A percentile compares a stretch with the other conserved stretches of the same genome.
phyloP scores from a whole-genome alignment of 1,140 invertebrate genomes.

The Drosophila elegans region DNA sequence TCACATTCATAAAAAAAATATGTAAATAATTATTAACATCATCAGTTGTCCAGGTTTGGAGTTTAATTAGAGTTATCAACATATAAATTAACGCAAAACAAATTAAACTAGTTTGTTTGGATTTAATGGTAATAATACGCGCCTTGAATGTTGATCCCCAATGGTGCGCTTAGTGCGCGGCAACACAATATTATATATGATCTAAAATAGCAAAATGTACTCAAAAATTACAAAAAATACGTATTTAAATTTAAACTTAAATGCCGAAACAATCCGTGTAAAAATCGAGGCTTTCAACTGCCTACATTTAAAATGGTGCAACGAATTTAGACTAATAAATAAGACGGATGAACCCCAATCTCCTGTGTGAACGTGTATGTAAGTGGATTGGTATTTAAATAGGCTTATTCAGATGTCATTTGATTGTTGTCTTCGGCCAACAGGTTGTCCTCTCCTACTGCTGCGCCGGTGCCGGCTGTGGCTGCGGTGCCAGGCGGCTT shows the following conservation, averaged over 20 bases:
- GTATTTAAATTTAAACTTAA: slow-evolving; percentile 28
- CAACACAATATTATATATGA: slow-evolving; percentile 3
- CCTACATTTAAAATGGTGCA: slow-evolving; percentile 10
- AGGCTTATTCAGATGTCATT: slow-evolving; percentile 44
- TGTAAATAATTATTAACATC: slow-evolving; percentile 40
- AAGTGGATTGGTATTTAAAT: slow-evolving; percentile 23
- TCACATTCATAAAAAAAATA: slow-evolving; percentile 62
- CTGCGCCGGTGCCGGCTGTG: slow-evolving; percentile 67
- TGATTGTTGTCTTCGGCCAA: slow-evolving; percentile 28
- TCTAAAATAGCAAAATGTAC: slow-evolving; percentile 5
- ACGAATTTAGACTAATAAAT: slow-evolving; percentile 28
- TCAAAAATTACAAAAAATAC: slow-evolving; percentile 18
- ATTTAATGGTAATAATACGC: slow-evolving; percentile 64
- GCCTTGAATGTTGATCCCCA: slow-evolving; percentile 8
- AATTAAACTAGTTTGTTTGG: slow-evolving; percentile 40
- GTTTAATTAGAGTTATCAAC: slow-evolving; percentile 30
- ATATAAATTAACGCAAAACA: slow-evolving; percentile 18
- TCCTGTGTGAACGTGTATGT: slow-evolving; percentile 9
- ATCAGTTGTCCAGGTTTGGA: slow-evolving; percentile 13
- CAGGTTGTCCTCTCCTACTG: slow-evolving; percentile 6
- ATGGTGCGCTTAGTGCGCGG: slow-evolving; percentile 18
- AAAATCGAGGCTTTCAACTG: neutral
- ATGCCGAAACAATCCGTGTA: slow-evolving; percentile 18
- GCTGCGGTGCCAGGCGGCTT: slow-evolving; percentile 88
- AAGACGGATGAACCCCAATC: slow-evolving; percentile 37